Evolutionary conservation across 1,140 invertebrate genomes (phyloP).

Genomic region (Ceratina calcarata): DNA sequence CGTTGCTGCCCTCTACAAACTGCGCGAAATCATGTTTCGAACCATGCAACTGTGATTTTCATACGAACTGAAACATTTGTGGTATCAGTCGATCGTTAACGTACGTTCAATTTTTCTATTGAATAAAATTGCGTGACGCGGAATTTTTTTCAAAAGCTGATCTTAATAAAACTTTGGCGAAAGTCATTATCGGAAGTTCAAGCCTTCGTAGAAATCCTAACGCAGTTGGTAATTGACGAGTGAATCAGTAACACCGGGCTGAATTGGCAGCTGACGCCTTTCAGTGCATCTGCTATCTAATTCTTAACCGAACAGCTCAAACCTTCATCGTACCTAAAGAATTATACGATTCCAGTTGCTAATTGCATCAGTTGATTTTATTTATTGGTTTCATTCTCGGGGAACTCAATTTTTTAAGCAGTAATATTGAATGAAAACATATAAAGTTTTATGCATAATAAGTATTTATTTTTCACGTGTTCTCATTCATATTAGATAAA

Average conservation of each 20-base stretch:
- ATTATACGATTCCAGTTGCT: background rate
- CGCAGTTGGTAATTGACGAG: constrained; percentile 21
- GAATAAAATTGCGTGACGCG: too few species aligned
- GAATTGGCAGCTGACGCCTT: constrained; percentile 73
- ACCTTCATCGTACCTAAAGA: background rate
- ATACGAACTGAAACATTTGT: background rate
- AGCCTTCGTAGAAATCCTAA: background rate
- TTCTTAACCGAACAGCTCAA: constrained; percentile 57
- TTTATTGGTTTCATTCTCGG: too few species aligned
- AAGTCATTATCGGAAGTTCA: background rate
- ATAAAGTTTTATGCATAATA: background rate
- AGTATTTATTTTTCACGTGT: background rate
- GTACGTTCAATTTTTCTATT: too few species aligned
- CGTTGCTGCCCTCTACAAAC: constrained; percentile 28
- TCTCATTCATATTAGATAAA: background rate
- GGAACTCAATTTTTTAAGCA: too few species aligned
- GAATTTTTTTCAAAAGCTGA: too few species aligned
- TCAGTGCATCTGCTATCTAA: constrained; percentile 72
- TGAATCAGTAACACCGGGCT: constrained; percentile 71
- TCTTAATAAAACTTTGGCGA: too few species aligned
- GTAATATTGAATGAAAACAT: too few species aligned
- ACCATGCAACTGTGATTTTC: background rate
- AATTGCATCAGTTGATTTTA: constrained; percentile 8
- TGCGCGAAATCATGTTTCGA: background rate
- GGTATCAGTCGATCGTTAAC: background rate